Evolutionary conservation across 2,113 vertebrate genomes (phyloP), one percentile per base, ranked within the genome.

Genomic region (Carassius auratus): DNA sequence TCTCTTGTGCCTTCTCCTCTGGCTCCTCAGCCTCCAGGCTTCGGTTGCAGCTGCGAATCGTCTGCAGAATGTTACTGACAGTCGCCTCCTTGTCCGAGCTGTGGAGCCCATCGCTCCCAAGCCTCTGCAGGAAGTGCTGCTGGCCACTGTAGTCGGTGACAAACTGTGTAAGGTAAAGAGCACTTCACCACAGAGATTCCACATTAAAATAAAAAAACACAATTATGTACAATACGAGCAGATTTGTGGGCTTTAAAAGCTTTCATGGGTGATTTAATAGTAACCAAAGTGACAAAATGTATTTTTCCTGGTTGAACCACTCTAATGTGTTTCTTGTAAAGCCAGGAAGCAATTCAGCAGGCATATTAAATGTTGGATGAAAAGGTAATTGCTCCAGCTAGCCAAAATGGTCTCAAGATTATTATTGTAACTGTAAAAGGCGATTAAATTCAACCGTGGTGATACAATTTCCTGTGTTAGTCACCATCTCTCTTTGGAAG

Each of bases 111-210:
- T 99, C 96, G 69, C 95, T 92, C 64, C 98, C 98, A 33, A 94
- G 93, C 57, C 98, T 95, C 69, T 96, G 95, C 91, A 99, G 90
- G 91, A 98, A 99, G 90, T 96, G 94, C 87, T 97, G 96, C 93
- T 99, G 98, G 78, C 98, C 97, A 2, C 90, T 96, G 91, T 98
- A 99, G 93, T 98, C 97, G 0, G 98, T 96, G 89, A 98, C 95
- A 94, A 99, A 99, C 98, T 99, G 87, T 4, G 93, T 68, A 13
- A 73, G 9, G 69, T 64, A 30, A 68, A 15, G 62, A 52, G 3
- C 76, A 62, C 50, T 74, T 73, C n/a, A 77, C 6, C 55, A 79
- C 15, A 81, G 13, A 81, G 45, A 68, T 66, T 64, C 57, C 33
- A 66, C 52, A 76, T n/a, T 19, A 38, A 78, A 78, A 23, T 48